These are phyloP conservation scores for Steatornis caripensis DNA, from an alignment of 2,113 vertebrate species.

Conservation along the genomic window DNA sequence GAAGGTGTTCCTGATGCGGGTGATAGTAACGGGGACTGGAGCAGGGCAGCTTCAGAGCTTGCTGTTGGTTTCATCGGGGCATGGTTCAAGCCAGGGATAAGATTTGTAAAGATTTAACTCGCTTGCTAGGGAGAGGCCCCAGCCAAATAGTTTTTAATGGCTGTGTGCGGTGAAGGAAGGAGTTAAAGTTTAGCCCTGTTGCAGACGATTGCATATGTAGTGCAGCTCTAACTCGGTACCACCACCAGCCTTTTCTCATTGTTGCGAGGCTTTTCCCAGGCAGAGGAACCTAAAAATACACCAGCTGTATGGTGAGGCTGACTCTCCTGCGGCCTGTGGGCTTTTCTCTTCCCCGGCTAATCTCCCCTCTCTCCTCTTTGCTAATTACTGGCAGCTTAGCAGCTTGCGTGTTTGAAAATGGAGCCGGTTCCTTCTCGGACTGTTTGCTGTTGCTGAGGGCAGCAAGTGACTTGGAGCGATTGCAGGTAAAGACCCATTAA, in stretches of 20 bases:
- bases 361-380: neutral
- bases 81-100: neutral
- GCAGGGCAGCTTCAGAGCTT: neutral
- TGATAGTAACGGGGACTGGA: neutral
- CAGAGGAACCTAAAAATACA: slow-evolving; percentile 48
- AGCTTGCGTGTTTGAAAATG: neutral
- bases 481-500: neutral
- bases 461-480: neutral
- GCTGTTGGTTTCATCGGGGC: neutral
- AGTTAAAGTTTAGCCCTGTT: slow-evolving; percentile 35
- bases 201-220: neutral
- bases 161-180: neutral
- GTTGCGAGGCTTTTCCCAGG: slow-evolving; percentile 42
- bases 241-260: slow-evolving; percentile 21
- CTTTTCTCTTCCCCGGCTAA: neutral
- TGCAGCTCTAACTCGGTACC: neutral
- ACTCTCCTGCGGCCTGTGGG: neutral
- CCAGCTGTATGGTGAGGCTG: neutral
- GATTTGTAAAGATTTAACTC: neutral
- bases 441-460: neutral
- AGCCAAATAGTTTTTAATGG: neutral
- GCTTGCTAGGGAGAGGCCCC: neutral
- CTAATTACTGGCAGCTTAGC: neutral
- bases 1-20: neutral
- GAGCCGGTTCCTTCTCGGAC: neutral